These are phyloP conservation scores for Trachurus trachurus DNA, from an alignment of 2,797 vertebrate genomes.

Conservation along the genomic window DNA sequence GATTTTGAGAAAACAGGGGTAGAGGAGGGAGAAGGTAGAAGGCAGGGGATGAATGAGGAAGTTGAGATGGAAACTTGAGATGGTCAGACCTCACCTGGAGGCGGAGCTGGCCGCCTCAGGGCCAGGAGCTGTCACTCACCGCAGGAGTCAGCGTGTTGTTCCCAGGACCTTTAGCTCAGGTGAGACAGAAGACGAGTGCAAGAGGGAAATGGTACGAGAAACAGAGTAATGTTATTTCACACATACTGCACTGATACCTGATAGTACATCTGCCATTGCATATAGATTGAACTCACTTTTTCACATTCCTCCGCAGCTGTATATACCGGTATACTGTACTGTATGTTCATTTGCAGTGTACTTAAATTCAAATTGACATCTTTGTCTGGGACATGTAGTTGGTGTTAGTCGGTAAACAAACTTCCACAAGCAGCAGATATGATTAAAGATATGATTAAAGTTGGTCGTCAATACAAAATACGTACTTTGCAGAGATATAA, in stretches of 20 bases:
- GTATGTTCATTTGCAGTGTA: not conserved
- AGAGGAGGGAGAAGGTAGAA: slow-evolving; percentile 24
- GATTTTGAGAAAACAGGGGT: slow-evolving; percentile 19
- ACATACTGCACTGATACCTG: slow-evolving; percentile 33
- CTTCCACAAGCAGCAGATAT: not conserved
- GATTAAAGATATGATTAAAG: too few species aligned
- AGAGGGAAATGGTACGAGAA: slow-evolving; percentile 42
- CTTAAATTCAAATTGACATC: not conserved
- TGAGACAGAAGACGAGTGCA: slow-evolving; percentile 61
- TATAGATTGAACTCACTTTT: slow-evolving; percentile 36
- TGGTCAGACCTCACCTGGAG: slow-evolving; percentile 78
- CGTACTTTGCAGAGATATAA: too few species aligned
- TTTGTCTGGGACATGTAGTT: not conserved
- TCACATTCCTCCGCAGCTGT: slow-evolving; percentile 9
- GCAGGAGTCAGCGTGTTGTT: slow-evolving; percentile 63
- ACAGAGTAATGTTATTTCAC: slow-evolving; percentile 51
- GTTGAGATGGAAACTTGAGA: slow-evolving; percentile 66
- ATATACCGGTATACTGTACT: not conserved
- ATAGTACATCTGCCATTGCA: slow-evolving; percentile 37
- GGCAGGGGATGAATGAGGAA: slow-evolving; percentile 59
- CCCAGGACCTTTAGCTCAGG: slow-evolving; percentile 83
- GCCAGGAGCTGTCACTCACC: slow-evolving; percentile 79
- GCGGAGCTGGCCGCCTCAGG: slow-evolving; percentile 70
- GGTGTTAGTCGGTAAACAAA: not conserved
- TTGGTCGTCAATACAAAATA: not conserved